Evolutionary conservation across 2,888 invertebrate genomes (phyloP).

Genomic region (Cerastis rubricosa): DNA sequence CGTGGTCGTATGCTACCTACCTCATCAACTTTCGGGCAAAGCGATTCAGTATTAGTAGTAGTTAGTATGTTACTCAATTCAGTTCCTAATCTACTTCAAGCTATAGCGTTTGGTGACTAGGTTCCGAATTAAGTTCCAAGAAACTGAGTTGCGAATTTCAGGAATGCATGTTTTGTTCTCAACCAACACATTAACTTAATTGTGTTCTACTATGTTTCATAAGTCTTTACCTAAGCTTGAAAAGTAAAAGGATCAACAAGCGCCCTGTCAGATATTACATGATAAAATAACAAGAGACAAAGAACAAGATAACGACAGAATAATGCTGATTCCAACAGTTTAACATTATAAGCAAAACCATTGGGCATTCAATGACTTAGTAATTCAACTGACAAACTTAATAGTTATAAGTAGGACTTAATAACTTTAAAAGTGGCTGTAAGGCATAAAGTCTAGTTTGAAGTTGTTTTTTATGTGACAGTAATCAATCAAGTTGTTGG

Average conservation of each 20-base stretch:
- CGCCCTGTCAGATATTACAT: not conserved
- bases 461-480: slow-evolving; percentile 35
- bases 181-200: not conserved
- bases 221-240: not conserved
- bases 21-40: too few relatives aligned
- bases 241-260: not conserved
- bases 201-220: not conserved
- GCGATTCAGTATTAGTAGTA: too few relatives aligned
- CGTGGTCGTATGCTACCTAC: too few relatives aligned
- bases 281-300: not conserved
- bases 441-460: slow-evolving; percentile 14
- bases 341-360: slow-evolving; percentile 35
- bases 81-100: not conserved
- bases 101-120: not conserved
- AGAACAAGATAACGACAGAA: slow-evolving; percentile 19
- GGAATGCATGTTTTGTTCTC: not conserved
- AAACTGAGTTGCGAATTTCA: not conserved
- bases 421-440: slow-evolving; percentile 14
- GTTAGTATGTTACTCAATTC: too few relatives aligned
- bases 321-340: slow-evolving; percentile 17
- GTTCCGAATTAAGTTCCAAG: not conserved
- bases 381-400: slow-evolving; percentile 54
- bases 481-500: slow-evolving; percentile 31
- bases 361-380: slow-evolving; percentile 45
- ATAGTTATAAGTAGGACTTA: slow-evolving; percentile 20